Percentiles rank a stretch among this genome's conserved stretches.
Conservation (phyloP, 2,113 vertebrate species). For the Misgurnus mizolepis region DNA sequence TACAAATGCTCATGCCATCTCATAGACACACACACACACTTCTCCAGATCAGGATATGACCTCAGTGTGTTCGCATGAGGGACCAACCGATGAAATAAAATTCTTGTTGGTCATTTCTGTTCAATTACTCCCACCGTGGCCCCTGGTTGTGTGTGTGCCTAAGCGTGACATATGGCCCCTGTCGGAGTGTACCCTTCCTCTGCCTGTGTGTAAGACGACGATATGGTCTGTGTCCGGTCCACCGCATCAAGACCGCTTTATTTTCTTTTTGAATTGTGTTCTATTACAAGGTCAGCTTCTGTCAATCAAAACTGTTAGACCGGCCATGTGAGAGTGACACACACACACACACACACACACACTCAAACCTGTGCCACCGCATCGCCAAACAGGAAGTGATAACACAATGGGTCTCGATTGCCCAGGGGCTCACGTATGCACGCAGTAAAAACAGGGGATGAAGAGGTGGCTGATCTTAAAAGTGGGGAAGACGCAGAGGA, state of each 20-base stretch:
- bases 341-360: slow-evolving; percentile 47
- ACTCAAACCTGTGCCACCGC: slow-evolving; percentile 65
- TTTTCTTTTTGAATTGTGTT: slow-evolving; percentile 77
- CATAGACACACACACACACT: slow-evolving; percentile 27
- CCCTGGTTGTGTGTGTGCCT: slow-evolving; percentile 53
- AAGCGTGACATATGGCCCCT: slow-evolving; percentile 47
- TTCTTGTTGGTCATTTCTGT: slow-evolving; percentile 73
- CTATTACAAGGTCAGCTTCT: slow-evolving; percentile 69
- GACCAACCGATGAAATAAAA: slow-evolving; percentile 59
- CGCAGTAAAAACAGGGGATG: slow-evolving; percentile 5
- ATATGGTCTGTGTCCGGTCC: slow-evolving; percentile 72
- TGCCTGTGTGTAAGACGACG: slow-evolving; percentile 54
- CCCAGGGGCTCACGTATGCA: slow-evolving; percentile 50
- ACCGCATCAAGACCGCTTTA: slow-evolving; percentile 77
- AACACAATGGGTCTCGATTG: slow-evolving; percentile 67
- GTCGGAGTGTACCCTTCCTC: slow-evolving; percentile 53
- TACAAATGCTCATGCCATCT: slow-evolving; percentile 21
- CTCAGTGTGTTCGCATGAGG: slow-evolving; percentile 8
- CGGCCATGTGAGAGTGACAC: slow-evolving; percentile 56
- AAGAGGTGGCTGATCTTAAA: slow-evolving; percentile 41
- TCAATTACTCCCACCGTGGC: slow-evolving; percentile 74
- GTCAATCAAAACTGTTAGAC: slow-evolving; percentile 68
- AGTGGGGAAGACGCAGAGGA: slow-evolving; percentile 62
- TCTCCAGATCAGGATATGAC: slow-evolving; percentile 22
- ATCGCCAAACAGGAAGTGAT: slow-evolving; percentile 73